Conservation (phyloP, 2,113 vertebrate genomes). For the Holacanthus passer region DNA sequence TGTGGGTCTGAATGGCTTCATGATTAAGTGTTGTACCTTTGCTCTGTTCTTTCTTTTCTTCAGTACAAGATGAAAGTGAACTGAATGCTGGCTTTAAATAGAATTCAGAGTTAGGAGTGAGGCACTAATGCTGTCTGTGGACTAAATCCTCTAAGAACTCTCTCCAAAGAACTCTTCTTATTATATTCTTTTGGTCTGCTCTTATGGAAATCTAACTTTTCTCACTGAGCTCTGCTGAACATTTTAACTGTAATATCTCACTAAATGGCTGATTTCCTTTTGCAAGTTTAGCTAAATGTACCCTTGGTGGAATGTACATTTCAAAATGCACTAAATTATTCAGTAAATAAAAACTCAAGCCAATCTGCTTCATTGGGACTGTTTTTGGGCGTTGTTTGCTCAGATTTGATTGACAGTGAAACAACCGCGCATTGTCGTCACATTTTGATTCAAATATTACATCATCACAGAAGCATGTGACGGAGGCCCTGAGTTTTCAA, state of each 20-base stretch:
- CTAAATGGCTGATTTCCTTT: background rate
- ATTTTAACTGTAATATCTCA: background rate
- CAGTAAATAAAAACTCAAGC: background rate
- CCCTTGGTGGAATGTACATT: background rate
- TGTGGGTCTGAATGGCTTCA: background rate
- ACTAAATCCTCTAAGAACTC: background rate
- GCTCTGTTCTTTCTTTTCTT: background rate
- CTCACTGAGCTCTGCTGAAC: background rate
- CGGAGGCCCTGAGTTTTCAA: background rate
- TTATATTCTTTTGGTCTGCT: background rate
- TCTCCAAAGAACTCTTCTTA: background rate
- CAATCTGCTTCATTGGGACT: background rate
- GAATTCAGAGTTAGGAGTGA: too few species aligned
- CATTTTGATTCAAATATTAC: background rate
- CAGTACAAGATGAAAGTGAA: background rate
- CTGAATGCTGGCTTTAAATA: background rate
- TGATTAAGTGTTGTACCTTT: background rate
- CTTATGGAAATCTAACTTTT: background rate
- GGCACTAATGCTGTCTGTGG: background rate
- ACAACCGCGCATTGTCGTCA: background rate
- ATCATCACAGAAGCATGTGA: background rate
- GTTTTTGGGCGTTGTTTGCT: background rate
- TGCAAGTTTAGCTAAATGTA: background rate
- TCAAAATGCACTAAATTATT: background rate
- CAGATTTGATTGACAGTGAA: background rate